A percentile compares a stretch with the other conserved stretches of the same genome.
These are phyloP conservation scores for Siniperca chuatsi DNA, from an alignment of 2,113 vertebrate species.

Conservation along the genomic window DNA sequence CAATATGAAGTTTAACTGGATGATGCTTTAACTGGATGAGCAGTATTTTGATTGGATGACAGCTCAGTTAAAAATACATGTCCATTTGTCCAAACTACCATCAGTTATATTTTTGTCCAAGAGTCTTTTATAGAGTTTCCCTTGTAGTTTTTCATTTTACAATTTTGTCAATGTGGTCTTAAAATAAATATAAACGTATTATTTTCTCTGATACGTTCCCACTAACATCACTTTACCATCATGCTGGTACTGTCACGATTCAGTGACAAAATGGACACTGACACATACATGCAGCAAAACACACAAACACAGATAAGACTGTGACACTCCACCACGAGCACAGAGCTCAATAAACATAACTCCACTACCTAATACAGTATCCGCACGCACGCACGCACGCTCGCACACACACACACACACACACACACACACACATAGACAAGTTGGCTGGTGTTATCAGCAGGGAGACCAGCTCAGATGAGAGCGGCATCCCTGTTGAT, in stretches of 20 bases:
- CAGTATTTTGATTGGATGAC: background rate
- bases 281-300: background rate
- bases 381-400: too few species aligned
- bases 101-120: background rate
- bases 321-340: background rate
- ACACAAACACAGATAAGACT: background rate
- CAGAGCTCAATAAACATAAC: constrained; percentile 3
- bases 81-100: background rate
- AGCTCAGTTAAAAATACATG: background rate
- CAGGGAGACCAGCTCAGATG: constrained; percentile 50
- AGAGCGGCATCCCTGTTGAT: constrained; percentile 53
- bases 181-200: background rate
- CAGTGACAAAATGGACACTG: background rate
- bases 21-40: background rate
- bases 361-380: background rate
- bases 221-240: background rate
- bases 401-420: background rate
- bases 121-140: background rate
- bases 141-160: background rate
- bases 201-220: background rate
- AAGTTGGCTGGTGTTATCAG: constrained; percentile 28
- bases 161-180: background rate
- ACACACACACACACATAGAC: background rate
- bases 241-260: too few species aligned
- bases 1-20: background rate